A percentile compares a stretch with the other conserved stretches of the same genome.
Conservation (phyloP, 92 coral and sea anemone species). For the Parazoanthus swiftii region DNA sequence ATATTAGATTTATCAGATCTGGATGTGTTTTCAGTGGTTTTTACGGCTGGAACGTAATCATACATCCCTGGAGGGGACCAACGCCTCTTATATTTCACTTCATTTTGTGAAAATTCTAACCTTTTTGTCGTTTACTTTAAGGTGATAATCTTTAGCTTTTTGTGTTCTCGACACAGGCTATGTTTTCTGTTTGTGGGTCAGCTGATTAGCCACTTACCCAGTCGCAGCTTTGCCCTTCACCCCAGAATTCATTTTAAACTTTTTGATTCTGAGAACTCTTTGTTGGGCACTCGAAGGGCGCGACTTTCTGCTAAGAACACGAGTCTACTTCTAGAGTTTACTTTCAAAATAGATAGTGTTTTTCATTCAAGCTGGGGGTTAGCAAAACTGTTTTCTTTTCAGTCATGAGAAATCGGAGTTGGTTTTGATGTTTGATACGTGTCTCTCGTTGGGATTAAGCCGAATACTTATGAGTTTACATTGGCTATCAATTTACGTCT, state of each 20-base stretch:
- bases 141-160: background rate
- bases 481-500: conserved; percentile 36
- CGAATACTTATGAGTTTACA: conserved; percentile 38
- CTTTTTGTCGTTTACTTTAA: background rate
- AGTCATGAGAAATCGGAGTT: conserved; percentile 39
- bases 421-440: conserved; percentile 32
- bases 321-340: conserved; percentile 1
- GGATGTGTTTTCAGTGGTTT: background rate
- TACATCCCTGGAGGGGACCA: background rate
- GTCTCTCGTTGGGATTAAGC: conserved; percentile 35
- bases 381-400: conserved; percentile 43
- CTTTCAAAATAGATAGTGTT: conserved; percentile 35
- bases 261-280: background rate
- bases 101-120: background rate
- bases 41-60: conserved; percentile 2
- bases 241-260: background rate
- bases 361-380: conserved; percentile 45
- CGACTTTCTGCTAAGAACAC: background rate
- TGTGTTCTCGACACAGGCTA: background rate
- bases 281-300: background rate
- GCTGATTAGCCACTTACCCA: too few relatives aligned
- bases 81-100: background rate
- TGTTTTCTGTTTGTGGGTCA: background rate
- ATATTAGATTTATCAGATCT: background rate
- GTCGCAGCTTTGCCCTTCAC: background rate